These are phyloP conservation scores for Drosophila ironensis DNA, from an alignment of 1,140 invertebrate species.

Conservation along the genomic window DNA sequence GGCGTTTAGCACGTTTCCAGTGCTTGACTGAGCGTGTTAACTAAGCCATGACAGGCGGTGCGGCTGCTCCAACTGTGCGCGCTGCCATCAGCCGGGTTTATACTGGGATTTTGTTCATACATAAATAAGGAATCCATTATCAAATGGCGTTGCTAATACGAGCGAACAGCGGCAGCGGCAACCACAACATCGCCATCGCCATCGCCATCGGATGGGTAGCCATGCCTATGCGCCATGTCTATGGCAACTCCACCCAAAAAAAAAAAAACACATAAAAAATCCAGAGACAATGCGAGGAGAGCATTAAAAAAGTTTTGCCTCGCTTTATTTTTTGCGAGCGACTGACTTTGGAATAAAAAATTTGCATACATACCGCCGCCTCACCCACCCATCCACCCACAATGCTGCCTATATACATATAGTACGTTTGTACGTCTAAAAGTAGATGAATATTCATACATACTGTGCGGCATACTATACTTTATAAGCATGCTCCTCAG, in stretches of 20 bases:
- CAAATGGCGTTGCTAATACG: constrained; percentile 69
- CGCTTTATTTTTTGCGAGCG: constrained; percentile 38
- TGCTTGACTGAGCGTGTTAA: constrained; percentile 61
- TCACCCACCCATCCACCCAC: no score
- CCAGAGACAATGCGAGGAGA: constrained; percentile 32
- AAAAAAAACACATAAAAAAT: constrained; percentile 13
- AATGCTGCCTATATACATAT: no score
- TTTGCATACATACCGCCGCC: not conserved
- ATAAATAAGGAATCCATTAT: constrained; percentile 73
- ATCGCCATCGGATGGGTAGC: constrained; percentile 25
- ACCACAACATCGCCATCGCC: not conserved
- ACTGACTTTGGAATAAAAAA: constrained; percentile 45
- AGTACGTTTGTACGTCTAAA: no score
- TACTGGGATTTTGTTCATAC: constrained; percentile 47
- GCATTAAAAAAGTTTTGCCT: constrained; percentile 46
- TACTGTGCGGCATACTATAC: no score
- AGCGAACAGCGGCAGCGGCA: constrained; percentile 4
- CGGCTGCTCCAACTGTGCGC: not conserved
- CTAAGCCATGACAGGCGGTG: constrained; percentile 30
- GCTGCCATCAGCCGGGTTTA: constrained; percentile 23
- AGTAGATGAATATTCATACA: constrained; percentile 29
- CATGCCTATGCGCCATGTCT: constrained; percentile 44
- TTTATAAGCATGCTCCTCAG: constrained; percentile 19
- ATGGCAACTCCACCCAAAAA: constrained; percentile 24
- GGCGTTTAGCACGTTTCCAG: constrained; percentile 69